phyloP scores from a whole-genome alignment of 1,140 invertebrate genomes.

The Patella vulgata region DNA sequence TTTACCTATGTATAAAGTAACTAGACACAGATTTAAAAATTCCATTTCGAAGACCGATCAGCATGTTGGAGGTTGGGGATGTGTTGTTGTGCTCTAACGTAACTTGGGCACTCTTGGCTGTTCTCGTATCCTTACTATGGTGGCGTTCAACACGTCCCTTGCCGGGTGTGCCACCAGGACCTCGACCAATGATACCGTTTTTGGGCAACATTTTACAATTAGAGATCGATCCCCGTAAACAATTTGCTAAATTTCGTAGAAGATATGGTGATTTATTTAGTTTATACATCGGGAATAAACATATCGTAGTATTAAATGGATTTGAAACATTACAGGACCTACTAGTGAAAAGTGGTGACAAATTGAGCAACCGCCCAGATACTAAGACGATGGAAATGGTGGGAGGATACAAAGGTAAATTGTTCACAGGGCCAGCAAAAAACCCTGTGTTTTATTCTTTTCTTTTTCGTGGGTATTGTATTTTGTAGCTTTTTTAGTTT shows the following conservation, averaged over 20 bases:
- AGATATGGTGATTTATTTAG: constrained; percentile 42
- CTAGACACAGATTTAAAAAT: too few species aligned
- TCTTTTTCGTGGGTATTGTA: too few species aligned
- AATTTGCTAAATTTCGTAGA: constrained; percentile 16
- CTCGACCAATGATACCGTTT: constrained; percentile 18
- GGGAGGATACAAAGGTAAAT: constrained; percentile 20
- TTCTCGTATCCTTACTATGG: neutral
- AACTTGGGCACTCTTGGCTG: neutral
- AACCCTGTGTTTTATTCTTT: too few species aligned
- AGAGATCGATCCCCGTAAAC: constrained; percentile 14
- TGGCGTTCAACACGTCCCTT: constrained; percentile 5
- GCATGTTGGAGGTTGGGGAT: too few species aligned
- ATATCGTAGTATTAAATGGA: constrained; percentile 34
- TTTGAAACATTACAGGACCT: constrained; percentile 32
- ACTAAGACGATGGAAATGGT: constrained; percentile 12
- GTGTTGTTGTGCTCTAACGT: too few species aligned
- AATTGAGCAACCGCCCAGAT: constrained; percentile 32
- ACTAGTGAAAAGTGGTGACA: constrained; percentile 32
- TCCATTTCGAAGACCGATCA: too few species aligned
- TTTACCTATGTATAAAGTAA: too few species aligned
- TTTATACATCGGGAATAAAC: constrained; percentile 24
- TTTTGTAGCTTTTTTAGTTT: too few species aligned
- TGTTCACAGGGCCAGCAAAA: too few species aligned
- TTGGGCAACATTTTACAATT: constrained; percentile 30
- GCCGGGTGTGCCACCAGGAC: constrained; percentile 11